These are phyloP conservation scores for Drosophila nigrodunni DNA, from an alignment of 1,140 invertebrate genomes.

Conservation along the genomic window DNA sequence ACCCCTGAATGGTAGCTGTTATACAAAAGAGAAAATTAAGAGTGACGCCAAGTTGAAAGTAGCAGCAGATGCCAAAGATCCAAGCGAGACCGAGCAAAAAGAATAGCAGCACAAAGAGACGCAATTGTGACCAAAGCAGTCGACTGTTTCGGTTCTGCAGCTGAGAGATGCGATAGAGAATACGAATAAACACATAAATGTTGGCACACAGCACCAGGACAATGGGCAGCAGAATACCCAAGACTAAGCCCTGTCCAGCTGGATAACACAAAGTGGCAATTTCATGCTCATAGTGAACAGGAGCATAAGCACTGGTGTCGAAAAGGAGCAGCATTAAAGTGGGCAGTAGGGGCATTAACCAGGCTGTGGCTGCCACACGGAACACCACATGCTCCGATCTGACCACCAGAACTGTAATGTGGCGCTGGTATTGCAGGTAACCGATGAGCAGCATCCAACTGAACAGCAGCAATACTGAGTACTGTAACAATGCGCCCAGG, in stretches of 20 bases:
- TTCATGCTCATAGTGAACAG: conserved; percentile 33
- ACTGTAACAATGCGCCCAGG: conserved; percentile 87
- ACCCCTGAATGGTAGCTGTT: conserved; percentile 87
- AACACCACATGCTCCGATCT: conserved; percentile 85
- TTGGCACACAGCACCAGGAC: conserved; percentile 86
- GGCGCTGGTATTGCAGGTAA: conserved; percentile 87
- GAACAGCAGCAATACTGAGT: conserved; percentile 87
- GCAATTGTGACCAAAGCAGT: conserved; percentile 86
- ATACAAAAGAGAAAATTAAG: conserved; percentile 88
- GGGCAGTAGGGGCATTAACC: conserved; percentile 86
- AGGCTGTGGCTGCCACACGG: conserved; percentile 86
- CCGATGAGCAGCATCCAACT: conserved; percentile 89
- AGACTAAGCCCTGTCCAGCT: conserved; percentile 85
- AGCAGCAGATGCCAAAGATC: conserved; percentile 87
- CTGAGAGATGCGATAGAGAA: conserved; percentile 86
- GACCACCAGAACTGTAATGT: conserved; percentile 86
- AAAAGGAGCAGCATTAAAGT: conserved; percentile 85
- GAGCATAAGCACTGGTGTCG: conserved; percentile 85
- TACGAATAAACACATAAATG: conserved; percentile 86
- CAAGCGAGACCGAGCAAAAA: conserved; percentile 88
- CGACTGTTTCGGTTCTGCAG: conserved; percentile 85
- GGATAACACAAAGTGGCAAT: conserved; percentile 86
- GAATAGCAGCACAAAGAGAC: conserved; percentile 87
- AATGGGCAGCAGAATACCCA: conserved; percentile 86
- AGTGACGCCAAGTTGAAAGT: conserved; percentile 85